phyloP scores from a whole-genome alignment of 2,888 invertebrate genomes.

The Phortica magna region DNA sequence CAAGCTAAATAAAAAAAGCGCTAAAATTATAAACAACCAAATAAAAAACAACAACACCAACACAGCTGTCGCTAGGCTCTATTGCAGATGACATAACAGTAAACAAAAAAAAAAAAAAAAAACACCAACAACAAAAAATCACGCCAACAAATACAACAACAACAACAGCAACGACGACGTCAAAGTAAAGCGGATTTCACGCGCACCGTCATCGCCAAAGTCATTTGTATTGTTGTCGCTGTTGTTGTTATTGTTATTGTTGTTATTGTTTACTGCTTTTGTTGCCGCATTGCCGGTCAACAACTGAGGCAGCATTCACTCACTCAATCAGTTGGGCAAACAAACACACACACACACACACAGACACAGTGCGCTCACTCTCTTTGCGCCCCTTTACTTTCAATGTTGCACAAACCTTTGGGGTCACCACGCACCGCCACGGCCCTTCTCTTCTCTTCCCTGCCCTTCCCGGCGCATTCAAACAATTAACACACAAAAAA shows the following conservation, averaged over 20 bases:
- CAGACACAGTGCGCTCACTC: neutral
- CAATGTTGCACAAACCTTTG: neutral
- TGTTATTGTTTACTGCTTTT: neutral
- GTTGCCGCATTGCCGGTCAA: conserved; percentile 19
- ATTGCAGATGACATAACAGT: conserved; percentile 38
- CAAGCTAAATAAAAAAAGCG: neutral
- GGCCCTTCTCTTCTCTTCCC: no score
- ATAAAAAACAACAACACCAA: conserved; percentile 7
- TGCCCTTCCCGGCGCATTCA: no score
- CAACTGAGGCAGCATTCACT: conserved; percentile 7
- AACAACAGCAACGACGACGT: conserved; percentile 31
- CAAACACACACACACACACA: neutral
- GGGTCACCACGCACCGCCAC: no score
- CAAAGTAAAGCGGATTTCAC: conserved; percentile 29
- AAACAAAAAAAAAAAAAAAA: neutral
- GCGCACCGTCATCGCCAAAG: conserved; percentile 21
- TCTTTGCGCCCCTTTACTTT: neutral
- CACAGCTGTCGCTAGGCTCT: conserved; percentile 24
- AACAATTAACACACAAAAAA: neutral
- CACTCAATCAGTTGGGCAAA: neutral
- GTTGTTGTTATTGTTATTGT: conserved; percentile 25
- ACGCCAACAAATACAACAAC: conserved; percentile 9
- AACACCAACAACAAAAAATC: neutral
- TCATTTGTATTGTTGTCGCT: conserved; percentile 30
- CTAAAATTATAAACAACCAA: conserved; percentile 1